These are phyloP conservation scores for Drosophila stalkeri DNA, from an alignment of 2,888 invertebrate genomes.

Conservation along the genomic window DNA sequence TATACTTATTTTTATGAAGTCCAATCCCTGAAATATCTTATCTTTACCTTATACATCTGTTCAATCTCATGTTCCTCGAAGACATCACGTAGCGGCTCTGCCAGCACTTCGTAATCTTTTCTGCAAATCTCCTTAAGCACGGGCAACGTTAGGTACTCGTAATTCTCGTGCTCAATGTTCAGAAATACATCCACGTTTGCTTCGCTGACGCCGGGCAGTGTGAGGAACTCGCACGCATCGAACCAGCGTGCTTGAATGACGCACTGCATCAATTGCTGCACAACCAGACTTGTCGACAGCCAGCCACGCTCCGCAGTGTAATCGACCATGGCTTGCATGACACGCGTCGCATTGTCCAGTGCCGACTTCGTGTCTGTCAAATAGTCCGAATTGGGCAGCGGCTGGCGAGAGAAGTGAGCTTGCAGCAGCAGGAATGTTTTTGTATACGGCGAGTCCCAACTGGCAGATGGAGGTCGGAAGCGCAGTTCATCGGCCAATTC, in stretches of 20 bases:
- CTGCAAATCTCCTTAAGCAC: conserved; percentile 81
- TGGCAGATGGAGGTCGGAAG: conserved; percentile 89
- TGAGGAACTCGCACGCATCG: conserved; percentile 90
- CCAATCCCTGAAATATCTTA: background rate
- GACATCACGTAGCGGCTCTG: conserved; percentile 87
- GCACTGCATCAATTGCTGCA: conserved; percentile 94
- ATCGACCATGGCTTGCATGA: conserved; percentile 98
- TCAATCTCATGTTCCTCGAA: conserved; percentile 90
- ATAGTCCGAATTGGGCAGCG: conserved; percentile 96
- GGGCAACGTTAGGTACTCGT: conserved; percentile 81
- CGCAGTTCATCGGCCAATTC: conserved; percentile 93
- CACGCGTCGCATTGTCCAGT: conserved; percentile 97
- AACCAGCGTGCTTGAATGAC: conserved; percentile 96
- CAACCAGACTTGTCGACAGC: conserved; percentile 91
- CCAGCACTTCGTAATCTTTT: conserved; percentile 88
- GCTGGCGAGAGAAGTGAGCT: conserved; percentile 94
- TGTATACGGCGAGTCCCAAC: conserved; percentile 95
- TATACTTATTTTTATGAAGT: background rate
- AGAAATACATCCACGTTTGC: conserved; percentile 88
- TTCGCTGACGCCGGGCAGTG: conserved; percentile 91
- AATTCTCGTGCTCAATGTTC: conserved; percentile 77
- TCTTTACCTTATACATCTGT: conserved; percentile 87
- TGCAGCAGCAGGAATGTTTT: conserved; percentile 97
- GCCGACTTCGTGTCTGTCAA: conserved; percentile 98
- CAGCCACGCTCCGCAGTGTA: conserved; percentile 95